These are phyloP conservation scores for Julus scanicus DNA, from an alignment of 2,888 invertebrate species.

Conservation along the genomic window DNA sequence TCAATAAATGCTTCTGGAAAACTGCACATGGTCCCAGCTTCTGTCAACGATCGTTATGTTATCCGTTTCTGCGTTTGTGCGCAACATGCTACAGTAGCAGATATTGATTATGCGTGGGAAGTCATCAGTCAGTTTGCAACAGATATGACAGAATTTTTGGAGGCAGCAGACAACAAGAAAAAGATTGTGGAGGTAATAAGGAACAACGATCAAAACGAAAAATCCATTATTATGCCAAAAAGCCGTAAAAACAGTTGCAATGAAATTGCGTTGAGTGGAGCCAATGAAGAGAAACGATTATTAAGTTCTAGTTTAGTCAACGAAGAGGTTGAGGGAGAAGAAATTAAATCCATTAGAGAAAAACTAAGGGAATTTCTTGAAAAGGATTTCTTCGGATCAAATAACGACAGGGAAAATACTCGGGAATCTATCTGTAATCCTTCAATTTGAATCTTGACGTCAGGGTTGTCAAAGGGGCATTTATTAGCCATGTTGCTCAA, in stretches of 20 bases:
- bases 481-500: background rate
- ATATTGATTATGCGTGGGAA: constrained; percentile 72
- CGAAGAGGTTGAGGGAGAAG: background rate
- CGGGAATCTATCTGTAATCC: background rate
- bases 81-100: constrained; percentile 84
- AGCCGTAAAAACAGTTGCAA: constrained; percentile 22
- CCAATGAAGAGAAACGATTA: background rate
- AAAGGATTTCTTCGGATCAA: background rate
- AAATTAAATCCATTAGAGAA: constrained; percentile 21
- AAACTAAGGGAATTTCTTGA: constrained; percentile 10
- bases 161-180: constrained; percentile 56
- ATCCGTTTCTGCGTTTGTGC: constrained; percentile 95
- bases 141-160: constrained; percentile 65
- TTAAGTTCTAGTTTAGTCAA: background rate
- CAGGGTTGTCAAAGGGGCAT: background rate
- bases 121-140: constrained; percentile 65
- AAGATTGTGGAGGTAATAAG: constrained; percentile 56
- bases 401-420: background rate
- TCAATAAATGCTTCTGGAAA: constrained; percentile 94
- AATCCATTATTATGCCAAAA: background rate
- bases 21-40: constrained; percentile 96
- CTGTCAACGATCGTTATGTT: constrained; percentile 87
- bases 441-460: background rate
- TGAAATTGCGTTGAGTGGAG: background rate
- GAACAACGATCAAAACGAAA: background rate